Evolutionary conservation across 2,797 vertebrate species (phyloP).

Genomic region (Paratrypauchen microcephalus): DNA sequence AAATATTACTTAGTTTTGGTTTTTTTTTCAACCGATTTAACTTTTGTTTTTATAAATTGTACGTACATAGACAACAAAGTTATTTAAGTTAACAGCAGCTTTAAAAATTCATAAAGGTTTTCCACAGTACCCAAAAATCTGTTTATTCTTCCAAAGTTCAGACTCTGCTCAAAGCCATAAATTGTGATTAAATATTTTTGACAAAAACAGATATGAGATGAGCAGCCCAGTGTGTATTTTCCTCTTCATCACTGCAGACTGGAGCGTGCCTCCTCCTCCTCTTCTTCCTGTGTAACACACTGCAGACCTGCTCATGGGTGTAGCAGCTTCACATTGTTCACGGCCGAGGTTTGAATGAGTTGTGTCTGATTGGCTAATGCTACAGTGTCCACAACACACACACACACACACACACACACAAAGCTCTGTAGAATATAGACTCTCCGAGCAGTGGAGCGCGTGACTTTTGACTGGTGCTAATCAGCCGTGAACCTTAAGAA

Average conservation of each 20-base stretch:
- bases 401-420: conserved; percentile 17
- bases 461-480: conserved; percentile 34
- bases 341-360: not conserved
- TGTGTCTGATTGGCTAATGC: not conserved
- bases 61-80: too few species aligned
- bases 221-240: not conserved
- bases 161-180: too few species aligned
- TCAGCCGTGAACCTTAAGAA: conserved; percentile 13
- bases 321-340: not conserved
- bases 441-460: conserved; percentile 34
- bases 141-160: too few species aligned
- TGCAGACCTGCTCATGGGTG: too few species aligned
- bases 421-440: conserved; percentile 40
- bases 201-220: too few species aligned
- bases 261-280: not conserved
- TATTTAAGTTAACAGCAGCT: too few species aligned
- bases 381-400: conserved; percentile 10
- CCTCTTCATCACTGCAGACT: not conserved
- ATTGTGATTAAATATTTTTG: too few species aligned
- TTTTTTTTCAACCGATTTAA: too few species aligned
- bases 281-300: not conserved
- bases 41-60: too few species aligned
- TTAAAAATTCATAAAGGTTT: too few species aligned
- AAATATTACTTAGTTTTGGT: too few species aligned
- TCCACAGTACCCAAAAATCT: too few species aligned